A percentile compares a stretch with the other conserved stretches of the same genome.
phyloP scores from a whole-genome alignment of 2,113 vertebrate genomes.

The Triplophysa rosa region DNA sequence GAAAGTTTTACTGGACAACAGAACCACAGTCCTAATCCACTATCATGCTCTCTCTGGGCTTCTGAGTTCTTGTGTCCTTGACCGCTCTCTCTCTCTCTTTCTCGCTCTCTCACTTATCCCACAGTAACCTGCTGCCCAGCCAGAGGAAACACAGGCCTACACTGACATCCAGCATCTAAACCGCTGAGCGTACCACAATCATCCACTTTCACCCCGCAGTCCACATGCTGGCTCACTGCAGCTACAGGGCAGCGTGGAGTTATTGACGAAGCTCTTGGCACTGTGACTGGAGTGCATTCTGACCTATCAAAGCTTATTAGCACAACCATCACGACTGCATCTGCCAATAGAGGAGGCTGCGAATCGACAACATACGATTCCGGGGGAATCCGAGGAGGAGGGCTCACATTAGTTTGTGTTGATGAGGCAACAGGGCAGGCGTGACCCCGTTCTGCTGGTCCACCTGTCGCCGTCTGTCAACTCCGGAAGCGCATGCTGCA shows the following conservation, averaged over 20 bases:
- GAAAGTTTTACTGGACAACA: constrained; percentile 20
- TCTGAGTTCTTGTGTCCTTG: constrained; percentile 11
- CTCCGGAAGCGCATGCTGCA: constrained; percentile 39
- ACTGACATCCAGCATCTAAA: constrained; percentile 51
- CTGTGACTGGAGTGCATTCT: constrained; percentile 19
- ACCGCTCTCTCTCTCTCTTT: constrained; percentile 11
- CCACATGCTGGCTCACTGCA: constrained; percentile 9
- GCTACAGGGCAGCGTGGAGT: not conserved
- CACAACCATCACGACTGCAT: constrained; percentile 11
- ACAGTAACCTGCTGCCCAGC: constrained; percentile 35
- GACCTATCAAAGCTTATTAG: not conserved
- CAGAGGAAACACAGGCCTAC: constrained; percentile 47
- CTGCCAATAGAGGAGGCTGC: constrained; percentile 1
- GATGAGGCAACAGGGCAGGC: constrained; percentile 55
- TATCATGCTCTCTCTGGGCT: constrained; percentile 1
- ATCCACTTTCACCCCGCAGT: constrained; percentile 24
- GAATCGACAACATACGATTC: constrained; percentile 36
- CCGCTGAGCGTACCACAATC: constrained; percentile 37
- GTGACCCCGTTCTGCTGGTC: constrained; percentile 8
- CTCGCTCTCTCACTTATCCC: constrained; percentile 21
- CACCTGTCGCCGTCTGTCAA: constrained; percentile 57
- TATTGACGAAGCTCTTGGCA: constrained; percentile 35
- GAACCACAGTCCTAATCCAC: no score
- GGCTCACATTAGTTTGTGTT: constrained; percentile 39
- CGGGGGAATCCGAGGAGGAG: not conserved